Percentiles rank a stretch among this genome's conserved stretches.
These are phyloP conservation scores for Callorhinus ursinus DNA, from an alignment of 2,113 vertebrate species.

Conservation along the genomic window DNA sequence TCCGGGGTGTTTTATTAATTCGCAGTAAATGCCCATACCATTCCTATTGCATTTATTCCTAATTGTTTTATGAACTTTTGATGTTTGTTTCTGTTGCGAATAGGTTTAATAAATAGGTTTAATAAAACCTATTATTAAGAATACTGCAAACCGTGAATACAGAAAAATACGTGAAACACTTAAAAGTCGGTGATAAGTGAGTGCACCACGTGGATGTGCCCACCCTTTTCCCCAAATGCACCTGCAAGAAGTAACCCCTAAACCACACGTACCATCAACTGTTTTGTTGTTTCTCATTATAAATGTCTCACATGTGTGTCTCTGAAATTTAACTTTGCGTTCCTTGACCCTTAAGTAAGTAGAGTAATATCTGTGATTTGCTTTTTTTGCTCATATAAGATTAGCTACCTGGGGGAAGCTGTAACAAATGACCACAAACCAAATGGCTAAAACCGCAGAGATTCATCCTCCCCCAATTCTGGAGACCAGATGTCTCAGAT, in stretches of 20 bases:
- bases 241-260: too few species aligned
- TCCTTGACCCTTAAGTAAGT: not conserved
- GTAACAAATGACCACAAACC: not conserved
- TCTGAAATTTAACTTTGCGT: not conserved
- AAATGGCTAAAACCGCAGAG: not conserved
- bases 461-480: not conserved
- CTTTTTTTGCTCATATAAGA: not conserved
- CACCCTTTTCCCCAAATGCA: not conserved
- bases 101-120: too few species aligned
- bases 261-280: not conserved
- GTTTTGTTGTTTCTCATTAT: not conserved
- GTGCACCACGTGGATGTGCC: rapidly evolving
- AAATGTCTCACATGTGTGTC: not conserved
- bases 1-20: not conserved
- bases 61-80: too few species aligned
- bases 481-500: not conserved
- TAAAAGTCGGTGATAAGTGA: too few species aligned
- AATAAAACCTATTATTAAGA: not conserved
- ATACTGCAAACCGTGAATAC: not conserved
- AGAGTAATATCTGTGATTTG: not conserved
- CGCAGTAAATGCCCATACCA: not conserved
- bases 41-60: not conserved
- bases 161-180: not conserved
- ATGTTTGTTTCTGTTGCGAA: not conserved
- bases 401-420: too few species aligned